Base-by-base conservation (phyloP, 2,113 vertebrate genomes). In the Mormyrus iriodes region DNA sequence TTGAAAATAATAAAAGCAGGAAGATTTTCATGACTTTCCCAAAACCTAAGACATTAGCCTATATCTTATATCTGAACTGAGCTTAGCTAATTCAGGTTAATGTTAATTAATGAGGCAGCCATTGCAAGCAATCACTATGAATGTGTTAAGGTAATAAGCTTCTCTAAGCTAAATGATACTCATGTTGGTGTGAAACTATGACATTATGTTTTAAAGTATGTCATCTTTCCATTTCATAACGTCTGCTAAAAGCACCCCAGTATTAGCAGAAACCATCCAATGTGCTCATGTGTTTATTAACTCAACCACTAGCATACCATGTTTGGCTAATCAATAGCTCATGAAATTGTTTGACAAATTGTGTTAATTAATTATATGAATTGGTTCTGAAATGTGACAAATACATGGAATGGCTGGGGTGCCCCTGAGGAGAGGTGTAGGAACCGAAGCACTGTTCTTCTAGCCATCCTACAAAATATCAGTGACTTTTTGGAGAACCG, bases 1-100 rank as follows among this genome's bases (percentile, higher is more conserved):
- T 84, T 39, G 44, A 84, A 84, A 46, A 84, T 84, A 44, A 84
- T 84, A 84, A 44, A 84, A 84, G 44, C 21, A 48, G 42, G 21
- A 48, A 42, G 35, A 82, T 82, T 82, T 82, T 44, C 76, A 82
- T 82, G 42, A 42, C 35, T 82, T 44, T 84, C 42, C 82, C 24
- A 48, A 84, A 84, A 84, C 21, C 82, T 48, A 84, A 84, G 44
- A 84, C 42, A 84, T 84, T 79, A 79, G 73, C 73, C 21, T 84
- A 48, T 48, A 84, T 84, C 42, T 84, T 84, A 84, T 48, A 84
- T 84, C 6, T 46, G 42, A 84, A 42, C 12, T 84, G 19, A 84
- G 44, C 15, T n/a, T n/a, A 48, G 82, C 39, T 46, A n/a, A 84
- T 42, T 84, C 42, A 84, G 44, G 82, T 84, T 84, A 44, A 84